Evolutionary conservation across 1,140 invertebrate species (phyloP), one percentile per base, ranked within the genome.

Genomic region (Druon quercuslanigerum): DNA sequence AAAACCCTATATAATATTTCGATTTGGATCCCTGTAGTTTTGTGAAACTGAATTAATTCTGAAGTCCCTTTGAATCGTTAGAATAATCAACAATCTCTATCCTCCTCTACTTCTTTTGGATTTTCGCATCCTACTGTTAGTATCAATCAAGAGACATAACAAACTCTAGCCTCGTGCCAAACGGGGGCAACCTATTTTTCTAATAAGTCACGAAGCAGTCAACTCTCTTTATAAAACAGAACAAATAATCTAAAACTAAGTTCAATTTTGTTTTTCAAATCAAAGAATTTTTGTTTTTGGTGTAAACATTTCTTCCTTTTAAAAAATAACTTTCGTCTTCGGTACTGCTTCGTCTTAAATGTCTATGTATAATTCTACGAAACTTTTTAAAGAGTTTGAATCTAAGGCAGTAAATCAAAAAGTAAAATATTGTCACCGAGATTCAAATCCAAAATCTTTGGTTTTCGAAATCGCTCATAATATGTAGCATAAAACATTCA

Each of bases 351-450:
- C 13, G 2, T 60, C 33, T 16, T 33, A 33, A 60, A 66, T 66
- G 5, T 3, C 46, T 56, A 51, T 14, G 13, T 66, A 13, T 66
- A 14, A 46, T 40, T 7, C 16, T 66, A 14, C n/a, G 25, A n/a
- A 73, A 79, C 13, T 46, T 78, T 78, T 60, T 51, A 19, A 56
- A 57, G 52, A 56, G 50, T 52, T 46, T 54, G 40, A 80, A 80
- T 73, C 71, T 76, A 80, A 80, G 73, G 79, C 76, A 75, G 66
- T 7, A 78, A 81, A 74, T 76, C 72, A 52, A 50, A 60, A 74
- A 33, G 76, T 79, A 76, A 78, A 83, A 85, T 84, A 84, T 85
- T 85, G 84, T 85, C 84, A 85, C 83, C 80, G 79, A 79, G 51
- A 71, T 77, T 72, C 50, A 71, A 7, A 73, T 17, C 25, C 46